Conservation (phyloP, 2,113 vertebrate species). For the Calidris pugnax region DNA sequence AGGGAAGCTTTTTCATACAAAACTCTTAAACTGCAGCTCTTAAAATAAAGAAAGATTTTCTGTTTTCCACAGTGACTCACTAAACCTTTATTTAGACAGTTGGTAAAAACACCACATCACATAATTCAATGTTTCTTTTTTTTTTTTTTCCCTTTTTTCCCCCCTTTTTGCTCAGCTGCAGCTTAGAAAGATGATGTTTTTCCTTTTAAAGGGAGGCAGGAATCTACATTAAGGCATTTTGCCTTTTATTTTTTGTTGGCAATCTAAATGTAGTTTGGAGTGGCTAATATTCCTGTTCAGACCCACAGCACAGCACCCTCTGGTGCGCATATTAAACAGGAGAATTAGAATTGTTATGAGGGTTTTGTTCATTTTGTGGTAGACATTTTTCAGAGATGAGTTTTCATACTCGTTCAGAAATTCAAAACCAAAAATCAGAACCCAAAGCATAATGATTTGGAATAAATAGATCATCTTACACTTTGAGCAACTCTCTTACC, state of each 20-base stretch:
- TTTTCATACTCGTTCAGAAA: constrained; percentile 50
- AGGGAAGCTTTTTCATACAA: constrained; percentile 74
- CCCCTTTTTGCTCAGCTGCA: constrained; percentile 32
- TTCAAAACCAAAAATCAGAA: constrained; percentile 11
- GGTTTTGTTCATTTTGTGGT: constrained; percentile 44
- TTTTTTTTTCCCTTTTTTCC: neutral
- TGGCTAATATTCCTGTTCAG: constrained; percentile 24
- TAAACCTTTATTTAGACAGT: constrained; percentile 83
- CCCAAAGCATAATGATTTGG: neutral
- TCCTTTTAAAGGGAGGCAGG: constrained; percentile 53
- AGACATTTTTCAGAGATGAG: constrained; percentile 54
- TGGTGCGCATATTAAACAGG: constrained; percentile 53
- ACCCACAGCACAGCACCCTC: constrained; percentile 69
- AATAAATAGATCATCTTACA: constrained; percentile 19
- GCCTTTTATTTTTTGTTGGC: constrained; percentile 27
- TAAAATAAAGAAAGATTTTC: constrained; percentile 79
- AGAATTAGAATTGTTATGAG: constrained; percentile 12
- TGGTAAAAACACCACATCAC: constrained; percentile 78
- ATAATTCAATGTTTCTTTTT: constrained; percentile 70
- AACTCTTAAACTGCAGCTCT: constrained; percentile 73
- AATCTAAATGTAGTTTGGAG: constrained; percentile 29
- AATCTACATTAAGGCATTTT: constrained; percentile 52
- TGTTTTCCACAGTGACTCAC: constrained; percentile 80
- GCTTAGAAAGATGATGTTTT: constrained; percentile 51
- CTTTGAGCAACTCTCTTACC: neutral